Evolutionary conservation across 2,888 invertebrate genomes (phyloP).

Genomic region (Agelastica alni): DNA sequence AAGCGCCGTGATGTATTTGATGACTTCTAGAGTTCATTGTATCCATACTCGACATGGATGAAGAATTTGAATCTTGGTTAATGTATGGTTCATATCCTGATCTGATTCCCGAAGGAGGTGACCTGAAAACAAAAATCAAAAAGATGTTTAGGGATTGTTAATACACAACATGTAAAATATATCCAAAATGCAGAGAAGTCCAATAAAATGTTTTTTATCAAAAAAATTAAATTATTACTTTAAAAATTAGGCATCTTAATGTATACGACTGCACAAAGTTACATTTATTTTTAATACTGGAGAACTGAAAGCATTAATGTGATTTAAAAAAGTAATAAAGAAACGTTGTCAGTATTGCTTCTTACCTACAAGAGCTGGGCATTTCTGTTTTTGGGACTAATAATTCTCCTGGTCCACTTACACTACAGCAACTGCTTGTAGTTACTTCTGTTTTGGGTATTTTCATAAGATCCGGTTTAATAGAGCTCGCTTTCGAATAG

Average conservation of each 20-base stretch:
- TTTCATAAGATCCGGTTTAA: constrained; percentile 57
- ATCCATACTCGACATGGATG: constrained; percentile 72
- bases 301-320: no score
- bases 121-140: constrained; percentile 35
- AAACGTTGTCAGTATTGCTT: constrained; percentile 38
- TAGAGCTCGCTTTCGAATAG: constrained; percentile 43
- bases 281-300: no score
- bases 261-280: no score
- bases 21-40: constrained; percentile 59
- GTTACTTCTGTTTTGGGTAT: constrained; percentile 60
- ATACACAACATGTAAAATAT: no score
- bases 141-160: no score
- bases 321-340: no score
- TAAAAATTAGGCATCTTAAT: no score
- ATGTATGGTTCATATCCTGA: constrained; percentile 66
- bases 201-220: no score
- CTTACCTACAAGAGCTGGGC: constrained; percentile 41
- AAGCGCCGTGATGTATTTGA: constrained; percentile 52
- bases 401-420: constrained; percentile 60
- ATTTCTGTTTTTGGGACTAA: constrained; percentile 72
- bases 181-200: no score
- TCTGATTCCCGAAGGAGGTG: constrained; percentile 59
- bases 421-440: constrained; percentile 55
- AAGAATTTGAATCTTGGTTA: constrained; percentile 73
- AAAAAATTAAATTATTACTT: no score